phyloP scores from a whole-genome alignment of 92 coral and sea anemone species.

The Porites lobata region DNA sequence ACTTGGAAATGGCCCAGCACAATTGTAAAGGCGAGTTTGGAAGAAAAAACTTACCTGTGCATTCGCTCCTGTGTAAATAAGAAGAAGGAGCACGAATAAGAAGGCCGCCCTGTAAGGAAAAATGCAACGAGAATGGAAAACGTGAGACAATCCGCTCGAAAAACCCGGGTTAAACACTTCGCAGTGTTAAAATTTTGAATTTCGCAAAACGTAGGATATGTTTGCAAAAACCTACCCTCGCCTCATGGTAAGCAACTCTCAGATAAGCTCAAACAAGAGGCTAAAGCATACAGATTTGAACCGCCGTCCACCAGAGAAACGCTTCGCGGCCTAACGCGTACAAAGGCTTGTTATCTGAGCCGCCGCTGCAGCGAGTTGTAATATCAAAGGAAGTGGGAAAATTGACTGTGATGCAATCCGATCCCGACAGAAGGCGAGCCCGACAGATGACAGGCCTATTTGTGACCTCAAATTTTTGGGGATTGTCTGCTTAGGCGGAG shows the following conservation, averaged over 20 bases:
- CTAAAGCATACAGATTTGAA: slow-evolving; percentile 28
- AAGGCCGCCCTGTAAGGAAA: slow-evolving; percentile 75
- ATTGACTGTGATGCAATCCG: slow-evolving; percentile 67
- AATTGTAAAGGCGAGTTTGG: not conserved
- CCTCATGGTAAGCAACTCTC: slow-evolving; percentile 78
- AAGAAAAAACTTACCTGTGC: slow-evolving; percentile 66
- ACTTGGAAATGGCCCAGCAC: not conserved
- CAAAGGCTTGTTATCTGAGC: slow-evolving; percentile 62
- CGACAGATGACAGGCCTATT: slow-evolving; percentile 59
- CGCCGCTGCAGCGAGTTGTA: slow-evolving; percentile 9
- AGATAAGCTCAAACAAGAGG: slow-evolving; percentile 11
- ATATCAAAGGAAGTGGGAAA: slow-evolving; percentile 51
- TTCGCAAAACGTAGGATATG: not conserved
- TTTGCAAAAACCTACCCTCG: slow-evolving; percentile 63
- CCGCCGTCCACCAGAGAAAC: slow-evolving; percentile 14
- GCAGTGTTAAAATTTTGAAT: not conserved
- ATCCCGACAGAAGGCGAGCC: slow-evolving; percentile 22
- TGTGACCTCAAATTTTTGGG: slow-evolving; percentile 44
- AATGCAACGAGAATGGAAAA: slow-evolving; percentile 7
- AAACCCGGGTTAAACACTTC: slow-evolving; percentile 17
- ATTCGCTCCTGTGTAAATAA: slow-evolving; percentile 46
- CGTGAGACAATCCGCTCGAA: slow-evolving; percentile 19
- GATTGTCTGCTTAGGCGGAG: slow-evolving; percentile 62
- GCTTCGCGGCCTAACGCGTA: slow-evolving; percentile 28
- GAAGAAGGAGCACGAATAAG: slow-evolving; percentile 76